Evolutionary conservation across 2,888 invertebrate species (phyloP), one percentile per base, ranked within the genome.

Genomic region (Drosophila seclusa): DNA sequence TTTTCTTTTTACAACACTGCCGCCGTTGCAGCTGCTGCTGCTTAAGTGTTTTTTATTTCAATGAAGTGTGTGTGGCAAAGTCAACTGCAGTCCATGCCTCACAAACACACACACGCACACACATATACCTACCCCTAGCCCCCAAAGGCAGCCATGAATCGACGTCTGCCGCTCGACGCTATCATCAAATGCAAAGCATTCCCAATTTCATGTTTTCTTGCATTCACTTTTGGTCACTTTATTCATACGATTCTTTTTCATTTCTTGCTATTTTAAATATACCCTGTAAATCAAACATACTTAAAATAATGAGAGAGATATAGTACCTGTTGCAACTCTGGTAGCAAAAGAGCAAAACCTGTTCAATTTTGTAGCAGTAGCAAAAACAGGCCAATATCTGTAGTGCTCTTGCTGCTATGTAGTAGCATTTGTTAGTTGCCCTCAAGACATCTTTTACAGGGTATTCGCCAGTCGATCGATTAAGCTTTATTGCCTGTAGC

Each of bases 11-110:
- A 57, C 52, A 57, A 60, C 70, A 70, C 79, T 84, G 87, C 76
- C 60, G 82, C 52, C 50, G 75, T 48, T 75, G 66, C 48, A 60
- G 66, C 57, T 27, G 36, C 54, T 27, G 31, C 31, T 61, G 69
- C 68, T 87, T 82, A 83, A 84, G 88, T 85, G 88, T 83, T 88
- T 83, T 83, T 73, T 78, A 72, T 88, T 76, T 85, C 83, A 85
- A 76, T 85, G 83, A 68, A 82, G 67, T 80, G 80, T 71, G 70
- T 78, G 67, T 49, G 60, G 73, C 73, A 38, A 38, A 52, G 63
- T 72, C 63, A 59, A 53, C 42, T 53, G 58, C 58, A 52, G 40
- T 61, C 59, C n/a, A 61, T 31, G 16, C 16, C 16, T 4, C 16
- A 45, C 24, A 45, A 21, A 40, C 40, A 40, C n/a, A 40, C 40